These are phyloP conservation scores for Parasteatoda tepidariorum DNA, from an alignment of 1,140 invertebrate species.

Conservation along the genomic window DNA sequence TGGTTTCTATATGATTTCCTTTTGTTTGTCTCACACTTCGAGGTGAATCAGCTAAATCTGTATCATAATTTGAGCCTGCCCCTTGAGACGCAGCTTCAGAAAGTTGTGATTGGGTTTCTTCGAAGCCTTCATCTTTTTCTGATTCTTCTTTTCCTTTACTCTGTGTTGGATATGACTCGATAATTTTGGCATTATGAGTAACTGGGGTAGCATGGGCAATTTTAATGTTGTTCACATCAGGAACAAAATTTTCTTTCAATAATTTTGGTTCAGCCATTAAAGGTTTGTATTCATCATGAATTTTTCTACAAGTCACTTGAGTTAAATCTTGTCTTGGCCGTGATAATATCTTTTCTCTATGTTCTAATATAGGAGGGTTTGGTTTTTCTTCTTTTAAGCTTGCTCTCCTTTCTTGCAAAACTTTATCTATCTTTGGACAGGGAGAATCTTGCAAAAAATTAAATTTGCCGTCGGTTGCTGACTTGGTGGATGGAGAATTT, in stretches of 20 bases:
- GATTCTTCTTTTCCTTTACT: constrained; percentile 52
- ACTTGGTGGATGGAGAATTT: background rate
- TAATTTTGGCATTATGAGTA: constrained; percentile 31
- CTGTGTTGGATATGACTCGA: constrained; percentile 19
- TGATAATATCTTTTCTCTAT: constrained; percentile 25
- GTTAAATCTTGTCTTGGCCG: constrained; percentile 12
- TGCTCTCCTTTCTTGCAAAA: constrained; percentile 12
- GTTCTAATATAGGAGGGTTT: constrained; percentile 28
- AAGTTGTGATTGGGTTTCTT: constrained; percentile 78
- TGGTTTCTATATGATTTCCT: background rate
- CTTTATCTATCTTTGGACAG: constrained; percentile 36
- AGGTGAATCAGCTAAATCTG: constrained; percentile 58
- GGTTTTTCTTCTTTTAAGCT: constrained; percentile 49
- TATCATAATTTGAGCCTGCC: constrained; percentile 52
- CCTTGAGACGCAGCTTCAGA: constrained; percentile 54
- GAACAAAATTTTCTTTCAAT: constrained; percentile 28
- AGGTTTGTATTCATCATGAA: background rate
- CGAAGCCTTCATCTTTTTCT: constrained; percentile 89
- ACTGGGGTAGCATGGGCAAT: constrained; percentile 32
- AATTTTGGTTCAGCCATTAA: constrained; percentile 26
- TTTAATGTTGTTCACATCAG: constrained; percentile 31
- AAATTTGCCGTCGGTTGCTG: constrained; percentile 9
- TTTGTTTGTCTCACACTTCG: constrained; percentile 45
- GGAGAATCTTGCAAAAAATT: background rate
- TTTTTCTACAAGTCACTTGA: constrained; percentile 6